phyloP scores from a whole-genome alignment of 2,113 vertebrate genomes.

The Cynocephalus volans region DNA sequence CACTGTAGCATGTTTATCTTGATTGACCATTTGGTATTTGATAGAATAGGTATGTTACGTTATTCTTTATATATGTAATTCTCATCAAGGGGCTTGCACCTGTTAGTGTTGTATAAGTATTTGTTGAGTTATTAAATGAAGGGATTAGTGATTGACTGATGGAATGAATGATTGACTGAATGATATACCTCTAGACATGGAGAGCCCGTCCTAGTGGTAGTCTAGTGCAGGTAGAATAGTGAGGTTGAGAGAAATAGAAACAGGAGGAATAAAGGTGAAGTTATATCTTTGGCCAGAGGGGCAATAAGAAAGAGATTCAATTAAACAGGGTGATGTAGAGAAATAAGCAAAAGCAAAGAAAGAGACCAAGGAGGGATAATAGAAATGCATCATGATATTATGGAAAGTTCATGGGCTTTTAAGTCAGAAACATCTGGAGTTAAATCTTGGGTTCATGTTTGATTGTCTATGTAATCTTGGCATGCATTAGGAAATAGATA shows the following conservation, averaged over 20 bases:
- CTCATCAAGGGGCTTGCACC: not conserved
- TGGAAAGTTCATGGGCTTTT: not conserved
- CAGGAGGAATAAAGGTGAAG: not conserved
- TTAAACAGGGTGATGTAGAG: not conserved
- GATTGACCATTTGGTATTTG: not conserved
- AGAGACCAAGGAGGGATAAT: not conserved
- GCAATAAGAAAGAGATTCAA: not conserved
- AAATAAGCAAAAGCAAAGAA: conserved; percentile 35
- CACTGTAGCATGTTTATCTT: not conserved
- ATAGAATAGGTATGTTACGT: not conserved
- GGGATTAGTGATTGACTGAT: not conserved
- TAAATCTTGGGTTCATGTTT: not conserved
- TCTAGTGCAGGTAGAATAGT: not conserved
- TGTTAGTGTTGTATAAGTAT: not conserved
- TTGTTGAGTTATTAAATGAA: conserved; percentile 17
- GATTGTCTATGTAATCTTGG: not conserved
- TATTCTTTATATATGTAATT: conserved; percentile 26
- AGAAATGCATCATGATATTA: not conserved
- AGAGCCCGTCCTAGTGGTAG: not conserved
- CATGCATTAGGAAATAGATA: not conserved
- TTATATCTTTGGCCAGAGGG: not conserved
- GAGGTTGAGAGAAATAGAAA: not conserved
- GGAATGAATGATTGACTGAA: not conserved
- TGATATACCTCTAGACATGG: not conserved
- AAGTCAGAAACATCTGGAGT: not conserved